Evolutionary conservation across 2,888 invertebrate species (phyloP).

Genomic region (Cerceris rybyensis): DNA sequence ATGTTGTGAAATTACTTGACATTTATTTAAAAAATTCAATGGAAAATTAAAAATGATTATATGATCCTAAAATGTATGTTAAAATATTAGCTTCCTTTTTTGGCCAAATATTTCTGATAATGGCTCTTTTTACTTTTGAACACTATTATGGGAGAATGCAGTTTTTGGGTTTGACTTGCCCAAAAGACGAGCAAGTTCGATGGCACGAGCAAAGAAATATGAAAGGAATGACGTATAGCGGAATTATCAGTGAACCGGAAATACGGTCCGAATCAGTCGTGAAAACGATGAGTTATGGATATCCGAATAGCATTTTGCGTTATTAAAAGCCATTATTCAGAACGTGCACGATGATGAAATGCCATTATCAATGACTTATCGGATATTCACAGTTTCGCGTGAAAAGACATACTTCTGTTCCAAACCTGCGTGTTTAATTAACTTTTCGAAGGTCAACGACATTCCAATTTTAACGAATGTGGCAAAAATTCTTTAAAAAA

Average conservation of each 20-base stretch:
- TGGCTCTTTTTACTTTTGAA: background rate
- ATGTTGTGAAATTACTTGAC: too few species aligned
- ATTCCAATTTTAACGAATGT: too few species aligned
- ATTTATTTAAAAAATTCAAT: too few species aligned
- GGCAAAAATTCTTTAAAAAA: too few species aligned
- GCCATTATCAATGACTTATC: constrained; percentile 43
- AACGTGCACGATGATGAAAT: constrained; percentile 22
- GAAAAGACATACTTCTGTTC: constrained; percentile 7
- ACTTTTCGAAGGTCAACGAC: background rate
- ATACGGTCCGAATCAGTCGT: constrained; percentile 46
- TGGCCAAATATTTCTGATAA: too few species aligned
- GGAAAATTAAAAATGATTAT: too few species aligned
- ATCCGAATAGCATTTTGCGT: constrained; percentile 40
- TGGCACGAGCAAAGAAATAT: constrained; percentile 31
- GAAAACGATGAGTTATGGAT: constrained; percentile 46
- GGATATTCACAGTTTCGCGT: constrained; percentile 26
- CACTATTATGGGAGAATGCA: background rate
- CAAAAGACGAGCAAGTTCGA: constrained; percentile 2
- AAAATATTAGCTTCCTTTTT: too few species aligned
- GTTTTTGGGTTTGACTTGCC: constrained; percentile 16
- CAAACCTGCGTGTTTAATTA: background rate
- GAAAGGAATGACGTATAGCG: constrained; percentile 33
- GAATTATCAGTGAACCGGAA: constrained; percentile 51
- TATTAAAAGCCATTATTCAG: constrained; percentile 63
- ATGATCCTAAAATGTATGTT: too few species aligned